Evolutionary conservation across 64 coral and sea anemone genomes (phyloP).

Genomic region (Montipora efflorescens): DNA sequence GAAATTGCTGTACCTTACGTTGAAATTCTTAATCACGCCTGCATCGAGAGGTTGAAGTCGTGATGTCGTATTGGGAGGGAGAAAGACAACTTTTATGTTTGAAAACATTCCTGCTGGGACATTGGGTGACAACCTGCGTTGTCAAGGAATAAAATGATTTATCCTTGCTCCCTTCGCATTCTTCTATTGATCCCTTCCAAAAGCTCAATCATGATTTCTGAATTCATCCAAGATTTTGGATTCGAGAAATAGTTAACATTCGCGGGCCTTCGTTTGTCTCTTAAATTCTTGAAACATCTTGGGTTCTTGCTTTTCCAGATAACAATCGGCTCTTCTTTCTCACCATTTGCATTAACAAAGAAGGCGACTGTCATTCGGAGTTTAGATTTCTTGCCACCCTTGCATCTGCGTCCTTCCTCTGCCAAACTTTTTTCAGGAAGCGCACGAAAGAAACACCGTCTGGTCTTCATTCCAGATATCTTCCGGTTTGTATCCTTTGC

Average conservation of each 20-base stretch:
- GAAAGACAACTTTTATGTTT: conserved; percentile 38
- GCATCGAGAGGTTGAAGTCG: conserved; percentile 33
- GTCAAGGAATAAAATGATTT: conserved; percentile 49
- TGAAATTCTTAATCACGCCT: conserved; percentile 27
- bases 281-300: conserved; percentile 70
- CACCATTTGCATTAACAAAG: conserved; percentile 59
- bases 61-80: conserved; percentile 26
- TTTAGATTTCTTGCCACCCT: conserved; percentile 76
- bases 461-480: conserved; percentile 6
- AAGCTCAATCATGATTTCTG: conserved; percentile 49
- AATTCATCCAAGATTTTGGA: conserved; percentile 60
- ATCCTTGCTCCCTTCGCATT: conserved; percentile 11
- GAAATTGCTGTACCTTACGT: conserved; percentile 27
- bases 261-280: conserved; percentile 17
- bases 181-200: conserved; percentile 2
- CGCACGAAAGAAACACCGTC: conserved; percentile 52
- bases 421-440: conserved; percentile 67
- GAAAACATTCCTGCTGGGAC: background rate
- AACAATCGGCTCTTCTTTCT: conserved; percentile 56
- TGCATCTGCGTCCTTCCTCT: conserved; percentile 62
- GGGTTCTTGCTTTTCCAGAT: conserved; percentile 67
- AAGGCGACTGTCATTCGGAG: conserved; percentile 56
- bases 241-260: conserved; percentile 51
- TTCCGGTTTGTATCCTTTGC: conserved; percentile 47
- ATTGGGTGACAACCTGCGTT: conserved; percentile 32